Percentiles rank a stretch among this genome's conserved stretches.
Evolutionary conservation across 2,113 vertebrate species (phyloP).

Genomic region (Hystrix cristata): DNA sequence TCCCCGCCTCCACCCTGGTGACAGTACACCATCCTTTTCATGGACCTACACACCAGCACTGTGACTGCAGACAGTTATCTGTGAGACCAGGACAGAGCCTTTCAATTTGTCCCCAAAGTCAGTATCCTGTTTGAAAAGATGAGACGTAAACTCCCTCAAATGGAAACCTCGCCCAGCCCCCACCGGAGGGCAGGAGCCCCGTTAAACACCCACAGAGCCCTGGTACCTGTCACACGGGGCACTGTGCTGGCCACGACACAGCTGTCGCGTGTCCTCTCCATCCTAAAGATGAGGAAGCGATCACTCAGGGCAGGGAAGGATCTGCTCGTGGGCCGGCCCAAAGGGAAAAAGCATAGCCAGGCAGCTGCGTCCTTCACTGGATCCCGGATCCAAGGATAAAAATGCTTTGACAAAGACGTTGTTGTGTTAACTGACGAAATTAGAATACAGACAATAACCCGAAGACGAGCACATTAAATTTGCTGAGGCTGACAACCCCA

Average conservation of each 20-base stretch:
- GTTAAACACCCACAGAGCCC: neutral
- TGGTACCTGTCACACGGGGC: neutral
- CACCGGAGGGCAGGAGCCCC: neutral
- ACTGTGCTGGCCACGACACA: neutral
- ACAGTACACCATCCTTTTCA: neutral
- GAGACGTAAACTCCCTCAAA: neutral
- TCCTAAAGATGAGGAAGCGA: neutral
- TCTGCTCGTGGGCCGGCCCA: neutral
- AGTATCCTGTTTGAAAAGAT: neutral
- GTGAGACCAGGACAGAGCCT: neutral
- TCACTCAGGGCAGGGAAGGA: neutral
- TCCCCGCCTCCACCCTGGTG: neutral
- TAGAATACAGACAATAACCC: conserved; percentile 10
- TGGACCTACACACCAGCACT: neutral
- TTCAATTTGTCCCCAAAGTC: neutral
- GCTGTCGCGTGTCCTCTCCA: neutral
- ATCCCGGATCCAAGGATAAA: neutral
- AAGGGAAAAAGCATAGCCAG: neutral
- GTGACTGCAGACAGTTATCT: neutral
- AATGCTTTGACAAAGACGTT: neutral
- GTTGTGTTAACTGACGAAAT: neutral
- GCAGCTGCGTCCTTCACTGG: neutral
- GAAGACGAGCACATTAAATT: neutral
- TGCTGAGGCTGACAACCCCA: neutral
- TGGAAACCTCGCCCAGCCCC: neutral